A percentile compares a stretch with the other conserved stretches of the same genome.
Evolutionary conservation across 2,888 invertebrate genomes (phyloP).

Genomic region (Polietes domitor): DNA sequence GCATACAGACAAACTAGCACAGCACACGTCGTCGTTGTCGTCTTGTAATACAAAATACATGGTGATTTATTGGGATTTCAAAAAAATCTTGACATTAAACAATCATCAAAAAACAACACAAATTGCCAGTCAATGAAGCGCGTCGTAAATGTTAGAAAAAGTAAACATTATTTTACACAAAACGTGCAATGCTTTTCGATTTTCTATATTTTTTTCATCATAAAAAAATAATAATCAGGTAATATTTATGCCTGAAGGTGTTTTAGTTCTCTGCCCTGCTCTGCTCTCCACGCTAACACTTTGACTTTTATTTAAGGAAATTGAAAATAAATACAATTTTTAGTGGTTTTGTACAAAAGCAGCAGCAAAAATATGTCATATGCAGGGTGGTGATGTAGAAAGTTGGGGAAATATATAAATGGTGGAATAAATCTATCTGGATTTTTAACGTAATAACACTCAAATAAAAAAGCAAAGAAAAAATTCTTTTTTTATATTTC

Average conservation of each 20-base stretch:
- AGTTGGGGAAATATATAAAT: too few species aligned
- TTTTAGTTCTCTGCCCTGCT: too few species aligned
- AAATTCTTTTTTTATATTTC: too few species aligned
- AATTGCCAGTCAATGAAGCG: not conserved
- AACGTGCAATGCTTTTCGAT: not conserved
- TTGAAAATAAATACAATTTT: too few species aligned
- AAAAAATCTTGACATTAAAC: constrained; percentile 12
- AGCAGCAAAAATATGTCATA: too few species aligned
- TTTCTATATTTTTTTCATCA: not conserved
- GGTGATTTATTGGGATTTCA: not conserved
- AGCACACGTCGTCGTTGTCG: not conserved
- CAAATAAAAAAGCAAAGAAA: too few species aligned
- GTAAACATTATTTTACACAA: not conserved
- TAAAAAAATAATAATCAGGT: not conserved
- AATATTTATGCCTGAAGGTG: not conserved
- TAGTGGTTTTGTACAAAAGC: too few species aligned
- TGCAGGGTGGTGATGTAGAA: too few species aligned
- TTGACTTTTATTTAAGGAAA: too few species aligned
- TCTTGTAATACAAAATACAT: not conserved
- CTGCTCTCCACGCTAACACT: too few species aligned
- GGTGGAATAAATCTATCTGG: too few species aligned
- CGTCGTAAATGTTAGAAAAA: not conserved
- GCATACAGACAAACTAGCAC: not conserved
- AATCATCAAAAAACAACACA: not conserved
- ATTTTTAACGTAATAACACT: too few species aligned